A percentile compares a stretch with the other conserved stretches of the same genome.
Conservation (phyloP, 2,797 vertebrate genomes). For the Atherinosoma microstoma region DNA sequence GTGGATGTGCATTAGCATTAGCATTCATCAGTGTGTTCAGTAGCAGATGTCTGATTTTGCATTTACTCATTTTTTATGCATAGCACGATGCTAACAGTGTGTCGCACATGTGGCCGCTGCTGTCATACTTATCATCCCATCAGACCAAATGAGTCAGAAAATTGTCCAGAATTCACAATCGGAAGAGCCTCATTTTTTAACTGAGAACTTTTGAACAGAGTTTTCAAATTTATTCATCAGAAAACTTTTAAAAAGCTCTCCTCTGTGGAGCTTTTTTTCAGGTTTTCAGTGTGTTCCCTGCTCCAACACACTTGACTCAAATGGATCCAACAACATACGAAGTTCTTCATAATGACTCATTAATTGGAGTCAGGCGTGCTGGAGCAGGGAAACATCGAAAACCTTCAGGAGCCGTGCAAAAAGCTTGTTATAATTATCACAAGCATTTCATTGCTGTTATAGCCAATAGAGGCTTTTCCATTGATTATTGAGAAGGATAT, state of each 20-base stretch:
- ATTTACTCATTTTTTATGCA: background rate
- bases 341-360: no score
- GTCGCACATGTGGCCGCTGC: background rate
- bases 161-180: background rate
- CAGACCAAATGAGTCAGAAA: background rate
- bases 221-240: conserved; percentile 3
- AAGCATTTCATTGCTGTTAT: no score
- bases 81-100: background rate
- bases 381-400: no score
- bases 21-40: background rate
- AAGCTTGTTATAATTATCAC: no score
- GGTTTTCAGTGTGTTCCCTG: no score
- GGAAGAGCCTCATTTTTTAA: background rate
- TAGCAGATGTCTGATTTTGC: background rate
- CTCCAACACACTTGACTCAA: no score
- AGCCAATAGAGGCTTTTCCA: no score
- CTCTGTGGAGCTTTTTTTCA: background rate
- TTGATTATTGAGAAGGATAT: no score
- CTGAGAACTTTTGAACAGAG: background rate
- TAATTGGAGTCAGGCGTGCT: no score
- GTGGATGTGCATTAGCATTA: conserved; percentile 23
- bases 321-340: no score
- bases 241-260: background rate
- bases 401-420: no score
- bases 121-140: background rate